Evolutionary conservation across 2,113 vertebrate genomes (phyloP).

Genomic region (Thalassoma bifasciatum): DNA sequence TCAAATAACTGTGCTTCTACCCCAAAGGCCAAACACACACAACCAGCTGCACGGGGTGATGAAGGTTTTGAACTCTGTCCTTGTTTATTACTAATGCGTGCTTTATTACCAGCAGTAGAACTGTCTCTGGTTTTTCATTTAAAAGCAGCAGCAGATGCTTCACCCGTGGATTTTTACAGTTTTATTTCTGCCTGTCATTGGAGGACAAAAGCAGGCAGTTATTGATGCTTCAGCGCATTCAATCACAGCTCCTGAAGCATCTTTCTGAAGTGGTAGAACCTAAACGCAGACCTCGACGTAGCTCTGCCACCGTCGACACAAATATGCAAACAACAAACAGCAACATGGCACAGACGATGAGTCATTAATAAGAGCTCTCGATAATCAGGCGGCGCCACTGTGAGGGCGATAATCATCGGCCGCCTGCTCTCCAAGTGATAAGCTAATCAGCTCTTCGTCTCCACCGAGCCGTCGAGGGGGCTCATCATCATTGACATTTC

Average conservation of each 20-base stretch:
- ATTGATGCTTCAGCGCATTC: neutral
- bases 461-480: constrained; percentile 58
- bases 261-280: neutral
- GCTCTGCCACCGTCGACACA: neutral
- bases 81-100: constrained; percentile 2
- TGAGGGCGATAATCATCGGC: constrained; percentile 69
- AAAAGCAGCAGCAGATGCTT: neutral
- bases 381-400: constrained; percentile 66
- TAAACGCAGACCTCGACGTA: neutral
- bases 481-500: constrained; percentile 77
- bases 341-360: constrained; percentile 36
- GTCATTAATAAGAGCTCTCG: constrained; percentile 70
- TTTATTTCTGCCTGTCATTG: neutral
- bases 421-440: constrained; percentile 74
- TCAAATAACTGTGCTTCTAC: neutral
- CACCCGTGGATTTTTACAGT: neutral
- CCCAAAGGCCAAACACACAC: neutral
- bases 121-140: neutral
- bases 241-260: neutral
- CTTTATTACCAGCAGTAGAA: constrained; percentile 27
- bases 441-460: constrained; percentile 75
- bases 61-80: neutral
- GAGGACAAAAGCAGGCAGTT: neutral
- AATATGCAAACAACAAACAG: constrained; percentile 53
- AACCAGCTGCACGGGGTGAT: neutral